Evolutionary conservation across 1,140 invertebrate genomes (phyloP), one percentile per base, ranked within the genome.

Genomic region (Dreissena polymorpha): DNA sequence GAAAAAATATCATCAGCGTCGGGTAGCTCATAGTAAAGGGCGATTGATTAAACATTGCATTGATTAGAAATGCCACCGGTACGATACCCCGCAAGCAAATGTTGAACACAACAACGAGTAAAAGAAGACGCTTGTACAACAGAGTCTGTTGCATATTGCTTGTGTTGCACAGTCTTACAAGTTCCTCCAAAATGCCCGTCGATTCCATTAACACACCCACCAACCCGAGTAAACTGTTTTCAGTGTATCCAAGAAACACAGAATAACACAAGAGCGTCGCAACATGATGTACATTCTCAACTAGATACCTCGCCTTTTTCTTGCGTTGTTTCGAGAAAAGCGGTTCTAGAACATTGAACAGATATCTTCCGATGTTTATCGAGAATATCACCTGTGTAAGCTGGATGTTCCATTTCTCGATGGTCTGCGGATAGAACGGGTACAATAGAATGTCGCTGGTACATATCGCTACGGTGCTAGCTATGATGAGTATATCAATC

Each of bases 11-110:
- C 23, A 84, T 87, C 29, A 87, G 71, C 8, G 83, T 51, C n/a
- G 85, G 68, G 57, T 86, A 85, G 14, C 83, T 57, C 86, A 87
- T 87, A 5, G 71, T 69, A 51, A 87, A 87, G 3, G 86, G 86
- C 12, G 84, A 84, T 65, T 87, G 82, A 10, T 84, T 78, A 77
- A 85, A 86, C 85, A 87, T 87, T 1, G 83, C 85, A 50, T 86
- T 86, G 10, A 87, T 76, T 55, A 87, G 63, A 80, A 87, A 87
- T 39, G 76, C 64, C 16, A 84, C 72, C 6, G 86, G 86, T 51
- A 87, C 67, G 7, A 83, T 68, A 39, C 84, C 86, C 10, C 86
- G 69, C 64, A 87, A 87, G 0, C 71, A 65, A 16, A 84, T 65
- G 1, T 72, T 86, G 13, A 70, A 27, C 12, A 68, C 75, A 76